phyloP scores from a whole-genome alignment of 2,797 vertebrate species.

The Etheostoma perlongum region DNA sequence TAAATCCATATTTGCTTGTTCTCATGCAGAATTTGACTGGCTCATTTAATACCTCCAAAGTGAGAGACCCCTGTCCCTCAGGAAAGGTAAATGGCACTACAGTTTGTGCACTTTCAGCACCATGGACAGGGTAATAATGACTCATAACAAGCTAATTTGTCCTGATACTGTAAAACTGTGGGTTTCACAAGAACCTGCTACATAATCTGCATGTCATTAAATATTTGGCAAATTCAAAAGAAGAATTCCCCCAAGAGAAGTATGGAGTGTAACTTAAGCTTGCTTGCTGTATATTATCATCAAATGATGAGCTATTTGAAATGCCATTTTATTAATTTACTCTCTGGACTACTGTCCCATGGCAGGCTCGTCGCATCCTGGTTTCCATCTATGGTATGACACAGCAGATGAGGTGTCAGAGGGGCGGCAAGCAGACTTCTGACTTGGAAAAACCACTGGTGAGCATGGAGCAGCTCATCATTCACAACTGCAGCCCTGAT shows the following conservation, averaged over 20 bases:
- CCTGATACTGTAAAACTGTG: not conserved
- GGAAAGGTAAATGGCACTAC: conserved; percentile 74
- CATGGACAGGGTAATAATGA: conserved; percentile 65
- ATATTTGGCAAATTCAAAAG: not conserved
- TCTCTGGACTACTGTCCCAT: conserved; percentile 2
- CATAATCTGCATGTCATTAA: not conserved
- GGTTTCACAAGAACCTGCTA: not conserved
- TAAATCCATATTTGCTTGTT: conserved; percentile 8
- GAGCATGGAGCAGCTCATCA: conserved; percentile 80
- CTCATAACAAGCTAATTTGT: not conserved
- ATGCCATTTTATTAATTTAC: not conserved
- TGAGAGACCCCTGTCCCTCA: conserved; percentile 78
- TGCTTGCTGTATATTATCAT: not conserved
- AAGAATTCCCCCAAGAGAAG: not conserved
- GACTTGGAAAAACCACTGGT: conserved; percentile 67
- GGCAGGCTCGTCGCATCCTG: conserved; percentile 76
- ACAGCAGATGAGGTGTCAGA: conserved; percentile 73
- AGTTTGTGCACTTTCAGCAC: conserved; percentile 59
- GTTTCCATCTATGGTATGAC: conserved; percentile 80
- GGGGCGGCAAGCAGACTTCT: conserved; percentile 35
- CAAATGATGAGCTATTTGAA: not conserved
- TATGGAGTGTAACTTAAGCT: not conserved
- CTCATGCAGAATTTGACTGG: conserved; percentile 80
- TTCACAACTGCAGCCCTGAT: conserved; percentile 72
- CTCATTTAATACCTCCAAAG: conserved; percentile 57